Evolutionary conservation across 2,888 invertebrate species (phyloP), one percentile per base, ranked within the genome.

Genomic region (Orchesellides sinensis): DNA sequence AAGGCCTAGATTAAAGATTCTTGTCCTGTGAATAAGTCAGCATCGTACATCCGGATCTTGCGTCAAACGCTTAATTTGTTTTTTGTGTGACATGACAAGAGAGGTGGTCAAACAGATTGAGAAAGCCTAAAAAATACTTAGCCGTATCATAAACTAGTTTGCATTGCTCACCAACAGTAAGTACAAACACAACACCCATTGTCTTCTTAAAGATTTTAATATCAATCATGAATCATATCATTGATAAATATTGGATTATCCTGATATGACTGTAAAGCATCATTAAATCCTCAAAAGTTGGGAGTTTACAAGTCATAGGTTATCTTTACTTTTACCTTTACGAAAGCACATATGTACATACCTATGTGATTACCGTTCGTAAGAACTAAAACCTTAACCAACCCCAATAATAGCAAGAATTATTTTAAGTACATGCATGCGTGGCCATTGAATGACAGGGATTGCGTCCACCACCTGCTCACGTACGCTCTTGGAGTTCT

Each of bases 381-480:
- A 35, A 35, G 12, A 35, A 8, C 56, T 4, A 17, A 35, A 61
- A 29, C 17, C 75, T 56, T 68, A 68, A 77, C 75, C 69, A 78
- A 35, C 69, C 77, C 61, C 56, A 78, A 78, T 77, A 25, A 40
- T 78, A 69, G 77, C 65, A 78, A 78, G 68, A 68, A 77, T 77
- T 77, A 59, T 61, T 54, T 69, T 78, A 78, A 78, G 77, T 78
- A 78, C 77, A 61, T 69, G 77, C 77, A 61, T 69, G 77, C 69
- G 77, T 78, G 77, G 69, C 59, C 69, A 59, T 32, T 69, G 69
- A 61, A 69, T 78, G 75, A 75, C 75, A 56, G 56, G 45, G 59
- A 56, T 56, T 45, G 77, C 32, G 40, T 47, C 52, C 35, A 47
- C 45, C 61, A 61, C 29, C 52, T 61, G 29, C 21, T 12, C 19